phyloP scores from a whole-genome alignment of 2,797 vertebrate genomes.

The Gadopsis bispinosus region DNA sequence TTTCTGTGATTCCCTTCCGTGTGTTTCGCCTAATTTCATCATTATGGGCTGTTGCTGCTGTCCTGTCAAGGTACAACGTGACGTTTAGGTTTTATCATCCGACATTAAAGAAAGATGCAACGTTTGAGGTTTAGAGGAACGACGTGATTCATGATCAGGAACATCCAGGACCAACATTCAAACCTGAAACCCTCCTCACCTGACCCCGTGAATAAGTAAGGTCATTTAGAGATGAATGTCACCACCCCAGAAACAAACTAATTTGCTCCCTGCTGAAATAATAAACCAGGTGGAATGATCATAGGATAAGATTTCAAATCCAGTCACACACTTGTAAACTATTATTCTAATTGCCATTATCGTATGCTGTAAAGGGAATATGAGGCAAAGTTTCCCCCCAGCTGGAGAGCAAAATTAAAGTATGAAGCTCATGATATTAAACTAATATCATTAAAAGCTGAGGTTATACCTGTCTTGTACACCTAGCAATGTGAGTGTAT shows the following conservation, averaged over 20 bases:
- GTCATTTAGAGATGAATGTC: neutral
- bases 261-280: neutral
- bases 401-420: neutral
- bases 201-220: neutral
- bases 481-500: too few relatives aligned
- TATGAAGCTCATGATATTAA: neutral
- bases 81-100: constrained; percentile 11
- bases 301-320: neutral
- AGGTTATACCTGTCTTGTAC: neutral
- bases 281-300: neutral
- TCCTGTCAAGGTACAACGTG: neutral
- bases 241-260: neutral
- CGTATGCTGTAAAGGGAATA: neutral
- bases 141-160: neutral
- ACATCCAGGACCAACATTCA: neutral
- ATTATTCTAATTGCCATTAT: neutral
- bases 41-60: neutral
- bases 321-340: neutral
- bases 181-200: neutral
- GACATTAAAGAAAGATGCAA: neutral
- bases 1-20: too few relatives aligned
- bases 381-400: neutral
- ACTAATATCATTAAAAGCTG: neutral
- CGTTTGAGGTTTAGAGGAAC: neutral
- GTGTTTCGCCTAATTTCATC: constrained; percentile 1